Base-by-base conservation (phyloP, 2,888 invertebrate genomes). In the Emmelina monodactyla region DNA sequence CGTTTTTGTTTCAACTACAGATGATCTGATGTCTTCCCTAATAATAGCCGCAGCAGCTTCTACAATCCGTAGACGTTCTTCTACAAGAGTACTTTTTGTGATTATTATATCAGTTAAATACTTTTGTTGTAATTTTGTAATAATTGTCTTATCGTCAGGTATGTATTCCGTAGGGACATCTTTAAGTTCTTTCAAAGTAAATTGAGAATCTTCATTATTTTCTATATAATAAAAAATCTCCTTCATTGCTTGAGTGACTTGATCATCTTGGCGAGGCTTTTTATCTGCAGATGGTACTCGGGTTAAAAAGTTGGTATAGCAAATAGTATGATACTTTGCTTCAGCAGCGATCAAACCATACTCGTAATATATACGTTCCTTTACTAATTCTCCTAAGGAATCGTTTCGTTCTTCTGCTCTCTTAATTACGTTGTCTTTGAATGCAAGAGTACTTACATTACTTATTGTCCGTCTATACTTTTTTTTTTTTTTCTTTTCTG, bases 41-140 rank as follows among this genome's bases (percentile, higher is more conserved):
- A 61, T 50, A 47, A 62, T 61, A 32, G 55, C 54, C 35, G 58
- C 58, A 35, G 62, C 61, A 52, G 56, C 53, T 55, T 61, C 51
- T 43, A 62, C 50, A 48, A 59, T 59, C 37, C 53, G 37, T 41
- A 56, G 34, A 30, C 49, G 35, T 41, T 62, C 55, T 56, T 47
- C 56, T 50, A 35, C 45, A 40, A 42, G 43, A 44, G 31, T 43
- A 19, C 31, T 42, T 50, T 58, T 47, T 28, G 49, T 50, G 28
- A 51, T 50, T 48, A 51, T 40, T 37, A 53, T 51, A 37, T 50
- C 46, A 43, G 47, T 47, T 47, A 46, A 47, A 42, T 50, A 50
- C 39, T 43, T 53, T 43, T 56, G 49, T 52, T 52, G 51, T 41
- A 59, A 37, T 55, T 40, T 54, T 47, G 38, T 40, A 39, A 47